Evolutionary conservation across 2,113 vertebrate species (phyloP).

Genomic region (Potamarius usumacintae): DNA sequence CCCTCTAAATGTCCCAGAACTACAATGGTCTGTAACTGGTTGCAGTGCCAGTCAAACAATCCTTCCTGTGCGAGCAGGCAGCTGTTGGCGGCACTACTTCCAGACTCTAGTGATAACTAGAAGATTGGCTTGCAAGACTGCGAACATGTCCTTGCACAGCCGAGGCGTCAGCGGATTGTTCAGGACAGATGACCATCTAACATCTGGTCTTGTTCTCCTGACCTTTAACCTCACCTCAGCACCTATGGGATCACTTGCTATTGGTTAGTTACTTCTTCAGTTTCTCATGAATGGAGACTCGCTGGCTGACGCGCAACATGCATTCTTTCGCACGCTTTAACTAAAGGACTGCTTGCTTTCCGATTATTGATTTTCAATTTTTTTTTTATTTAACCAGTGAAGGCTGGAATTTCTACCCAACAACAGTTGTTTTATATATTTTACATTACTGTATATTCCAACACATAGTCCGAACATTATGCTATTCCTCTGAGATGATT

Average conservation of each 20-base stretch:
- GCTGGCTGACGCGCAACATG: background rate
- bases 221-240: constrained; percentile 5
- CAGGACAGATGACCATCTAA: constrained; percentile 13
- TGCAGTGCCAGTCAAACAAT: too few relatives aligned
- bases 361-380: background rate
- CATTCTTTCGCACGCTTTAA: background rate
- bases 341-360: background rate
- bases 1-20: background rate
- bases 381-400: background rate
- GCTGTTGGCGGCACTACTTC: background rate
- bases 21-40: background rate
- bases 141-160: background rate
- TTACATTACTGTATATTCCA: background rate
- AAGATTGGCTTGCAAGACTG: background rate
- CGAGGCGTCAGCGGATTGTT: background rate
- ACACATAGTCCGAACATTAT: background rate
- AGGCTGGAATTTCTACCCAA: background rate
- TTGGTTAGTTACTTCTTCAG: constrained; percentile 13
- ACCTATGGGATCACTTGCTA: background rate
- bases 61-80: background rate
- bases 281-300: background rate
- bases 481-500: constrained; percentile 23
- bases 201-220: constrained; percentile 7
- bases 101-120: background rate
- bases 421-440: background rate